Evolutionary conservation across 2,797 vertebrate genomes (phyloP), one percentile per base, ranked within the genome.

Genomic region (Rhinichthys osculus): DNA sequence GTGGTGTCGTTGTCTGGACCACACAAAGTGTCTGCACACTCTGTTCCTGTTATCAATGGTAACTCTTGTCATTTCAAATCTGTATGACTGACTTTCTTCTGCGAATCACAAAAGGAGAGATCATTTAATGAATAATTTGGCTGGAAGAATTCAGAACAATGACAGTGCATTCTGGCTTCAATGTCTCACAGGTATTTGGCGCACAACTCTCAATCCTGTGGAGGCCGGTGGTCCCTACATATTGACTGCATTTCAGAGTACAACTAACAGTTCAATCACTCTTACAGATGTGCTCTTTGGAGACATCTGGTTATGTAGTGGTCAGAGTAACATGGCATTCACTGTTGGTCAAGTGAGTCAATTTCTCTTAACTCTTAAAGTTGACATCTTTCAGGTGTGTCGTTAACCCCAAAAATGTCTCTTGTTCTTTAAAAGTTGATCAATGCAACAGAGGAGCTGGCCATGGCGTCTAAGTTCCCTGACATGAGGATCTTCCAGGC

Each of bases 311-410:
- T 92, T 99, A 67, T 99, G 98, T 91, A 95, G 97, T 1, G 98
- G 98, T 7, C 98, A 99, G 88, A 99, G 97, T 93, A 99, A 99
- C 93, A 98, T 99, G 98, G 92, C 84, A n/a, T 97, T 99, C 91
- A 91, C 92, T 0, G 94, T 95, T 3, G 91, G 87, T 33, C 92
- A 97, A 96, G 98, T 98, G 82, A 93, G 14, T 54, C 16, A 47
- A 30, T 59, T 33, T 78, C 8, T 67, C 42, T 50, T 7, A 11
- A 66, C 14, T 19, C 14, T 33, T 66, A n/a, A 52, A 38, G 6
- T 13, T 52, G 4, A 52, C 30, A 40, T 52, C 11, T 82, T 67
- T 44, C n/a, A n/a, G 5, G 44, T 38, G 38, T 38, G 38, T 38
- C 1, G 38, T 38, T 38, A 38, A 19, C 7, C 13, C 17, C 17